phyloP scores from a whole-genome alignment of 1,140 invertebrate genomes.

The Caerostris extrusa region DNA sequence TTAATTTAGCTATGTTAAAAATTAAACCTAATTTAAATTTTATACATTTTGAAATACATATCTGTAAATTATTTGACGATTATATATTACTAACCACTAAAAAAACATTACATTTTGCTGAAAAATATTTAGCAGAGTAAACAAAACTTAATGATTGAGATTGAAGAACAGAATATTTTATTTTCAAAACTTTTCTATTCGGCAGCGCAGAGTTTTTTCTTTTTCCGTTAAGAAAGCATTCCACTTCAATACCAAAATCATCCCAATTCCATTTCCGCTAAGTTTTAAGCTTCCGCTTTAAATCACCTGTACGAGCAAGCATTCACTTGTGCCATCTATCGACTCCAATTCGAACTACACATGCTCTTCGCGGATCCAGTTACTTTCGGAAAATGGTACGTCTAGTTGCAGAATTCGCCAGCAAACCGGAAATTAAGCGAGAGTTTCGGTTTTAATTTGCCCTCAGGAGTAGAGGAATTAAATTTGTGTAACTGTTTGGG shows the following conservation, averaged over 20 bases:
- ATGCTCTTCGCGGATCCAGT: neutral
- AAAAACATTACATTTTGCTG: too few species aligned
- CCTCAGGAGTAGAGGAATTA: neutral
- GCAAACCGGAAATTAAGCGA: conserved; percentile 18
- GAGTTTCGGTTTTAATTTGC: neutral
- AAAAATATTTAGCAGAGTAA: neutral
- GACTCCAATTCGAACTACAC: neutral
- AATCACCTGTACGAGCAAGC: neutral
- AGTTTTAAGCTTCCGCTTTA: neutral
- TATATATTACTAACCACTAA: too few species aligned
- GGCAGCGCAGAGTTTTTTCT: neutral
- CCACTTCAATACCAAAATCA: neutral
- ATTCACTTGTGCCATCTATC: neutral
- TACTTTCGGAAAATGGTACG: too few species aligned
- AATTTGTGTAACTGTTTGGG: neutral
- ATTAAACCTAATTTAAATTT: too few species aligned
- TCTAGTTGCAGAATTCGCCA: neutral
- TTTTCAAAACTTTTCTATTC: too few species aligned
- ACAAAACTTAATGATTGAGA: neutral
- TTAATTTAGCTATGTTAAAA: too few species aligned
- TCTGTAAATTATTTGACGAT: too few species aligned
- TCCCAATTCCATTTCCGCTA: neutral
- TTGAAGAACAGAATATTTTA: neutral
- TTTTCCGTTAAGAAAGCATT: neutral
- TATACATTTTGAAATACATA: too few species aligned